Evolutionary conservation across 2,797 vertebrate species (phyloP).

Genomic region (Paedocypris micromegethes): DNA sequence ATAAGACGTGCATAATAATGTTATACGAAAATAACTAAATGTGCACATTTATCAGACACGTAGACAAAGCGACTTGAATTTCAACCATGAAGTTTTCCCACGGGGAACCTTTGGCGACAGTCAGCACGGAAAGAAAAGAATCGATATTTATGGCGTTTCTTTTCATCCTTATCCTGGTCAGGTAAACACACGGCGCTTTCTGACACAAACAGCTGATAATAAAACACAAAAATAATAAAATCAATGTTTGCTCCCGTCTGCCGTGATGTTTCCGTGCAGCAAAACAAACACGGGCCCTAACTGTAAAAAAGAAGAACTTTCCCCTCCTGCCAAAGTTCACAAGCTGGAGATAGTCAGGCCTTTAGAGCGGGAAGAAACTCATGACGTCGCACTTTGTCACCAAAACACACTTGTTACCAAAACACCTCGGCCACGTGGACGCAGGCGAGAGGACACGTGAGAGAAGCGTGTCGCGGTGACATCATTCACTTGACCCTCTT

Average conservation of each 20-base stretch:
- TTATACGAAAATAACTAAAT: no score
- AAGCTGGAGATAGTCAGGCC: background rate
- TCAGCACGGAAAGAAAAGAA: no score
- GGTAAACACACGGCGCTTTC: background rate
- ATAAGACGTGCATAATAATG: no score
- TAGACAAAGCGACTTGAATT: no score
- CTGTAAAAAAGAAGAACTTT: constrained; percentile 14
- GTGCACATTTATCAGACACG: no score
- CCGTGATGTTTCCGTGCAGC: constrained; percentile 6
- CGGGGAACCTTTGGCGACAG: no score
- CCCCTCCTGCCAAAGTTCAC: constrained; percentile 20
- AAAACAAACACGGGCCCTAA: constrained; percentile 10
- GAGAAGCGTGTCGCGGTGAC: constrained; percentile 58
- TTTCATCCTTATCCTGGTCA: background rate
- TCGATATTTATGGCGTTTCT: no score
- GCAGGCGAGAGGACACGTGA: constrained; percentile 48
- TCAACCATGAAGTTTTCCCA: no score
- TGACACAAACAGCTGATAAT: background rate
- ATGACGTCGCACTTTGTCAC: constrained; percentile 33
- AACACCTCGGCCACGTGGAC: constrained; percentile 55
- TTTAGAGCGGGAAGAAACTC: background rate
- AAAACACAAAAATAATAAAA: constrained; percentile 5
- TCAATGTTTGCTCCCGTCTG: constrained; percentile 6
- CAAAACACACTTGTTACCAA: constrained; percentile 49
- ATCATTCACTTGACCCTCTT: constrained; percentile 52